Evolutionary conservation across 2,888 invertebrate species (phyloP), one percentile per base, ranked within the genome.

Genomic region (Frankliniella fusca): DNA sequence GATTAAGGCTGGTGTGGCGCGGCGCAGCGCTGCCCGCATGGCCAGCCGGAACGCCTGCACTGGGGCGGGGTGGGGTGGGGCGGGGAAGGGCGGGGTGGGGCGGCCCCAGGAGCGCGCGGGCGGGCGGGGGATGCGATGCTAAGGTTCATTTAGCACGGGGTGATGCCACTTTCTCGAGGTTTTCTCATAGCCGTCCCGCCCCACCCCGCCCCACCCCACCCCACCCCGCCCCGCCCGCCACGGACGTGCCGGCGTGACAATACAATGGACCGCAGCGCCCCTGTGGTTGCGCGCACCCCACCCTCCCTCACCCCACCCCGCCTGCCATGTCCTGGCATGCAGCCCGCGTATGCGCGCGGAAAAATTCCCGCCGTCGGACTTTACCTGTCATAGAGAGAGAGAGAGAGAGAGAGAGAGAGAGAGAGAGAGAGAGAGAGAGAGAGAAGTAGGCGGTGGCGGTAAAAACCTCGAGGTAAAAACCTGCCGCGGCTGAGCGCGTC

Each of bases 121-220:
- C 15, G 15, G 5, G 54, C 54, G 61, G 61, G 38, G 27, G 70
- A 76, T 27, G 70, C 27, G 27, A 76, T 76, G 70, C 27, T 27
- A 27, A 8, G 70, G 70, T 76, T 76, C 70, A 76, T 76, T 76
- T 76, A 76, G 70, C 70, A 76, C 70, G 70, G 27, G 70, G 9
- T 76, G 70, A 76, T 76, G 70, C 70, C 70, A 76, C 70, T 76
- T 76, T 76, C 70, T 27, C 70, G 70, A 8, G 70, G 23, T 76
- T 76, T 76, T 76, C 70, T 76, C 70, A 76, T 61, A n/a, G 70
- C 10, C 27, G 70, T 10, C n/a, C 27, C 27, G 70, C 27, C 38
- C 38, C 38, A 5, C 38, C 38, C 38, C 38, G 38, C 38, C 38
- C 38, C 38, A 5, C 38, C 38, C 2, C 38, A 38, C 38, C 38